Conservation (phyloP, 2,113 vertebrate genomes). For the Nerophis lumbriciformis region DNA sequence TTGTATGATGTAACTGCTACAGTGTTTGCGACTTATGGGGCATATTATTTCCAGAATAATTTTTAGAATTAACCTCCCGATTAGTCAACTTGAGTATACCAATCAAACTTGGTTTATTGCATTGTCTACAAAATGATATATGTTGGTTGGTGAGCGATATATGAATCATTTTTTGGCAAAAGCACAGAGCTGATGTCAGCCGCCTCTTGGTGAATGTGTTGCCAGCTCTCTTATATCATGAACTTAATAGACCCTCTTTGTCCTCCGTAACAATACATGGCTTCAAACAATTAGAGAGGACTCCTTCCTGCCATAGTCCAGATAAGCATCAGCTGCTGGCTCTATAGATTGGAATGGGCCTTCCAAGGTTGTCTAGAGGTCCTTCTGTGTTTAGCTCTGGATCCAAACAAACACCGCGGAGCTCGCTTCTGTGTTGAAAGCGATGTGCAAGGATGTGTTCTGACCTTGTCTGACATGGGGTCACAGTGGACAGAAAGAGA, state of each 20-base stretch:
- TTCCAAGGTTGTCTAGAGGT: conserved; percentile 73
- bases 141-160: background rate
- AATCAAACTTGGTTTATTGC: background rate
- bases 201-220: conserved; percentile 24
- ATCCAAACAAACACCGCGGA: conserved; percentile 32
- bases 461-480: conserved; percentile 50
- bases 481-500: conserved; percentile 26
- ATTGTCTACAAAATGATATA: background rate
- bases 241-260: conserved; percentile 64
- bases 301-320: conserved; percentile 49
- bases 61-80: too few relatives aligned
- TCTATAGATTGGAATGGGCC: conserved; percentile 64
- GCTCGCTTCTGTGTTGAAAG: conserved; percentile 37
- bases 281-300: conserved; percentile 64
- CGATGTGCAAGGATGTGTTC: conserved; percentile 22
- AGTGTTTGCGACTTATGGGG: too few relatives aligned
- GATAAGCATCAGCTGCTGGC: conserved; percentile 69
- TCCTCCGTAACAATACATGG: conserved; percentile 64
- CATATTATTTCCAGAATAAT: too few relatives aligned
- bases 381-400: conserved; percentile 44
- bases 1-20: too few relatives aligned
- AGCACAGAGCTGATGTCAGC: conserved; percentile 17
- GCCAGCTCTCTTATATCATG: conserved; percentile 48
- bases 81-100: too few relatives aligned
- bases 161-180: background rate